Evolutionary conservation across 2,797 vertebrate species (phyloP).

Genomic region (Phyllotis vaccarum): DNA sequence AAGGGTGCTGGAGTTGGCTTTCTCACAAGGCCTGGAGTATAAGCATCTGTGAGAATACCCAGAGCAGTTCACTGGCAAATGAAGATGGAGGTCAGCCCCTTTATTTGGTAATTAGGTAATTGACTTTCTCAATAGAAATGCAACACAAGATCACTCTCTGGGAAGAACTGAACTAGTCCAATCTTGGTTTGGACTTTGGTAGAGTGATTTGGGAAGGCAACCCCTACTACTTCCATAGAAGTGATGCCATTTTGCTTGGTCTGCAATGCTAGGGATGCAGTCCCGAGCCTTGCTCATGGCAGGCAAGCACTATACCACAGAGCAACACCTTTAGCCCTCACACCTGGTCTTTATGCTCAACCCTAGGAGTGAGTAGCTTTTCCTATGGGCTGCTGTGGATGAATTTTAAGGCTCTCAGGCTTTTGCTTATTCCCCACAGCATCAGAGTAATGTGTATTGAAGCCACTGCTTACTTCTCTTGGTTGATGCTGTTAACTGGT

Average conservation of each 20-base stretch:
- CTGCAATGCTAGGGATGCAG: not conserved
- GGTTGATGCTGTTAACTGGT: not conserved
- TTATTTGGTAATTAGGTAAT: not conserved
- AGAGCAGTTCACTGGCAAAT: not conserved
- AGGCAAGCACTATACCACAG: not conserved
- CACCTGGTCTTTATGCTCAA: not conserved
- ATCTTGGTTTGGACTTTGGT: not conserved
- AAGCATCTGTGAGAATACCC: not conserved
- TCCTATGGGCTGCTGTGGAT: not conserved
- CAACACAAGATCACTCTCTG: not conserved
- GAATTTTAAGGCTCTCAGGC: not conserved
- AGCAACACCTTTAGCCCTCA: not conserved
- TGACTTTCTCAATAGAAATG: not conserved
- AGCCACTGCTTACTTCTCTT: slow-evolving; percentile 8
- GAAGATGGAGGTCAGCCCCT: not conserved
- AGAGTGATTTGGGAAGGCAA: not conserved
- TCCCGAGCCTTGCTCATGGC: not conserved
- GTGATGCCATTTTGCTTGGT: not conserved
- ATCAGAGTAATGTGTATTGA: not conserved
- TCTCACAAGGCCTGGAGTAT: not conserved
- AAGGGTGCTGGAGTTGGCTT: not conserved
- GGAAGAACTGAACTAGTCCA: not conserved
- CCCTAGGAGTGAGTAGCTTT: not conserved
- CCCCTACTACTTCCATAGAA: not conserved
- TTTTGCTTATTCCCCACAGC: not conserved